A percentile compares a stretch with the other conserved stretches of the same genome.
Conservation (phyloP, 2,888 invertebrate species). For the Synanthedon myopaeformis region DNA sequence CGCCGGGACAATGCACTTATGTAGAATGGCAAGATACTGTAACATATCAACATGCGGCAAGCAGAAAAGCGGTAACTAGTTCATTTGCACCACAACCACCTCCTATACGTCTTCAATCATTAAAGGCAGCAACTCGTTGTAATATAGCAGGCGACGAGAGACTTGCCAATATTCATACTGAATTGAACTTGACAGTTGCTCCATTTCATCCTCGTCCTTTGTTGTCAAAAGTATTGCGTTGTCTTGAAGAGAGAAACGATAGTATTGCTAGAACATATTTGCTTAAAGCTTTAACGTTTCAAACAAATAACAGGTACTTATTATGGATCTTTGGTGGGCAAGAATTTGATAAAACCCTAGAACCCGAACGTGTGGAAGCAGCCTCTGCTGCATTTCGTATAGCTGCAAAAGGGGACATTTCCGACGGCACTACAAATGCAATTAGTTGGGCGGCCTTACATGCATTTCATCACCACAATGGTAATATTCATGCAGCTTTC, state of each 20-base stretch:
- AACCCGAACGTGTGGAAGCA: conserved; percentile 14
- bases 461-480: conserved; percentile 34
- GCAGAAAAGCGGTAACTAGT: conserved; percentile 47
- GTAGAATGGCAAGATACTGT: conserved; percentile 51
- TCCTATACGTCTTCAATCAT: conserved; percentile 18
- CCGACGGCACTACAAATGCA: conserved; percentile 47
- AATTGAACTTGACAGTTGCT: conserved; percentile 25
- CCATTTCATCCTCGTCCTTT: conserved; percentile 34
- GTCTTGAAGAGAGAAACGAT: conserved; percentile 36
- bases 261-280: conserved; percentile 34
- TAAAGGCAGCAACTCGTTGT: conserved; percentile 33
- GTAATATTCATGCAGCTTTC: conserved; percentile 35
- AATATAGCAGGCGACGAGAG: conserved; percentile 37
- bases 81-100: conserved; percentile 55
- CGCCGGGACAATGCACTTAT: conserved; percentile 35
- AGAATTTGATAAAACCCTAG: conserved; percentile 34
- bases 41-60: conserved; percentile 47
- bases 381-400: conserved; percentile 47
- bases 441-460: conserved; percentile 59
- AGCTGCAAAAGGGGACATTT: conserved; percentile 43
- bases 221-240: conserved; percentile 37
- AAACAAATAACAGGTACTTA: conserved; percentile 41
- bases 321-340: conserved; percentile 47
- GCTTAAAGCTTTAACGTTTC: conserved; percentile 28
- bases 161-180: conserved; percentile 31